Evolutionary conservation across 2,888 invertebrate genomes (phyloP).

Genomic region (Apoda limacodes): DNA sequence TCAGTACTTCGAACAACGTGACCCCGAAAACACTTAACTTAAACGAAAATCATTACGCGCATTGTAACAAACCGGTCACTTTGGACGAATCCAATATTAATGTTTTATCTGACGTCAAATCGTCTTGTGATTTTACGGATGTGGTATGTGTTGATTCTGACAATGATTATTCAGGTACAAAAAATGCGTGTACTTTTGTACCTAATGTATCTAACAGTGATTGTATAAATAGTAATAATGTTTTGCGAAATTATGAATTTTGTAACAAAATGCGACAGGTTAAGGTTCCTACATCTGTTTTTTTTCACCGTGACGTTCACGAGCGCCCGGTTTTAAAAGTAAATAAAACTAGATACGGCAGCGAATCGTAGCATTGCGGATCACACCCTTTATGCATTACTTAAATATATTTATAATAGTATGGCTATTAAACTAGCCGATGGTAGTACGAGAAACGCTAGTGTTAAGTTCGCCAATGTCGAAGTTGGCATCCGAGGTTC

Average conservation of each 20-base stretch:
- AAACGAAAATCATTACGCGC: neutral
- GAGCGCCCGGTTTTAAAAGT: too few relatives aligned
- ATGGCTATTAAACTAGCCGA: conserved; percentile 7
- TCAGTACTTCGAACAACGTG: neutral
- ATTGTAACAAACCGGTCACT: neutral
- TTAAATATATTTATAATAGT: neutral
- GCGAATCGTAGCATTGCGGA: conserved; percentile 11
- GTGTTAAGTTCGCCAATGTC: conserved; percentile 1
- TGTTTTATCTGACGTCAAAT: too few relatives aligned
- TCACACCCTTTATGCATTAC: conserved; percentile 5
- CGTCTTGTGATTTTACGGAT: too few relatives aligned
- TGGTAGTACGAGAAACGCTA: neutral
- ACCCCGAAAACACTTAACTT: neutral
- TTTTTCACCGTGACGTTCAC: too few relatives aligned
- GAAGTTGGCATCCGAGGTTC: conserved; percentile 1
- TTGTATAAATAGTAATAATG: neutral
- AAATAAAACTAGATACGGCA: conserved; percentile 8
- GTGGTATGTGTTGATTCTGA: too few relatives aligned
- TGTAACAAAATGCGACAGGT: conserved; percentile 3
- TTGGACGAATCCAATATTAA: neutral
- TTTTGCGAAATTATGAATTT: conserved; percentile 1
- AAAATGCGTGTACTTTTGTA: neutral
- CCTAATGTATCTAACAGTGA: too few relatives aligned
- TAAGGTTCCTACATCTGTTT: conserved; percentile 5
- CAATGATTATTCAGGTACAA: too few relatives aligned